Evolutionary conservation across 2,113 vertebrate species (phyloP).

Genomic region (Toxotes jaculatrix): DNA sequence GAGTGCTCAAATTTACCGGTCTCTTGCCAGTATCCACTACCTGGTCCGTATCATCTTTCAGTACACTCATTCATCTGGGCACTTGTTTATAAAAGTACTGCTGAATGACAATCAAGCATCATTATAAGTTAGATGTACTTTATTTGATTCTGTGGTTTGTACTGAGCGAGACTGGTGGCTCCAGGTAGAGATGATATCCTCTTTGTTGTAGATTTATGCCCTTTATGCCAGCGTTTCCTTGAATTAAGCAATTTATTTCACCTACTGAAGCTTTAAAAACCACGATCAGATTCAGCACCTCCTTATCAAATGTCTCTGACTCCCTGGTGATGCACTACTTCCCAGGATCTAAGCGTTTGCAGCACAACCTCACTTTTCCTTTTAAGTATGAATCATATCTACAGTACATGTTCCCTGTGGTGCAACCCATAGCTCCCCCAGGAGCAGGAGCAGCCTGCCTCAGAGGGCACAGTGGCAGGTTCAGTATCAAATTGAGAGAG

Average conservation of each 20-base stretch:
- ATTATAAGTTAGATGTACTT: background rate
- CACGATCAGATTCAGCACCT: background rate
- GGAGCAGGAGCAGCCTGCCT: constrained; percentile 18
- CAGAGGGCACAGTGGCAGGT: constrained; percentile 36
- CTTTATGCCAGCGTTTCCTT: background rate
- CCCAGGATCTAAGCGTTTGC: background rate
- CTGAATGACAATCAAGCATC: constrained; percentile 4
- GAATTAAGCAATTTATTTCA: background rate
- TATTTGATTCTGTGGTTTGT: constrained; percentile 26
- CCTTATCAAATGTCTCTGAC: background rate
- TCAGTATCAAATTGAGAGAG: constrained; percentile 33
- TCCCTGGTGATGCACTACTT: background rate
- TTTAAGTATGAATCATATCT: constrained; percentile 29
- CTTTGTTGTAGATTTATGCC: background rate
- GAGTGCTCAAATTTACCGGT: constrained; percentile 55
- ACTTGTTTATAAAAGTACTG: constrained; percentile 52
- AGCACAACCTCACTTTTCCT: background rate
- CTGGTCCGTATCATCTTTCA: constrained; percentile 63
- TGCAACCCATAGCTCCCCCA: constrained; percentile 30
- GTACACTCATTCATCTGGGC: constrained; percentile 28
- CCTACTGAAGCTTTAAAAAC: background rate
- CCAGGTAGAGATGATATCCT: background rate
- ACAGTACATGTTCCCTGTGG: background rate
- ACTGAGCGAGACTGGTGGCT: background rate
- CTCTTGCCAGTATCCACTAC: constrained; percentile 50